phyloP scores from a whole-genome alignment of 1,140 invertebrate species.

The Eurosta solidaginis region DNA sequence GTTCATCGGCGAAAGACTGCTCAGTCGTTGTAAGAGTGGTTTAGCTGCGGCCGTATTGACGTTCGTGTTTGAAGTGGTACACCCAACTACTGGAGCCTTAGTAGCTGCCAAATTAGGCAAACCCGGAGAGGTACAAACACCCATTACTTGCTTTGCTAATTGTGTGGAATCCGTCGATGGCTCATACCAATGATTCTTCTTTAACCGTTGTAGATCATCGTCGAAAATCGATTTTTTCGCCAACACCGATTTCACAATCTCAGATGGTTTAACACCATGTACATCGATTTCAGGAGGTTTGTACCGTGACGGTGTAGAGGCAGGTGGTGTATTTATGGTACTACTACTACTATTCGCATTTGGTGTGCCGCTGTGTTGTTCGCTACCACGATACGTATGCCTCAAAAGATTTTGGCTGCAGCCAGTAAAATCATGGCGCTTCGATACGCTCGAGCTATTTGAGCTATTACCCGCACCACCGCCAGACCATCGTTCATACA shows the following conservation, averaged over 20 bases:
- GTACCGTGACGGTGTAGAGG: constrained; percentile 65
- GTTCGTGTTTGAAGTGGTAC: not conserved
- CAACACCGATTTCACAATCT: constrained; percentile 89
- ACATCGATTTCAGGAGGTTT: constrained; percentile 75
- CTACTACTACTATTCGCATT: not conserved
- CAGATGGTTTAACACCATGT: constrained; percentile 84
- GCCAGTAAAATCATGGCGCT: constrained; percentile 33
- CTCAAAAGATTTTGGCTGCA: constrained; percentile 3
- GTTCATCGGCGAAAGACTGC: constrained; percentile 57
- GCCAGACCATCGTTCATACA: constrained; percentile 88
- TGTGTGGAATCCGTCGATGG: constrained; percentile 59
- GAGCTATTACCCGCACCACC: constrained; percentile 60
- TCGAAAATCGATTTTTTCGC: constrained; percentile 94
- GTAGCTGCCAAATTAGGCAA: constrained; percentile 56
- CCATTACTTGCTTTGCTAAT: constrained; percentile 34
- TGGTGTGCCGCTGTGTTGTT: not conserved
- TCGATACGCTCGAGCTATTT: not conserved
- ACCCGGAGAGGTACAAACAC: constrained; percentile 53
- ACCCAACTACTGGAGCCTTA: constrained; percentile 50
- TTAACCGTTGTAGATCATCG: constrained; percentile 90
- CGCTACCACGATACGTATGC: not conserved
- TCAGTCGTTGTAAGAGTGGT: constrained; percentile 47
- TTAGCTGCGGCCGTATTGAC: not conserved
- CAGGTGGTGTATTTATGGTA: not conserved
- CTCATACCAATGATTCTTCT: constrained; percentile 88